Percentiles rank a stretch among this genome's conserved stretches.
Conservation (phyloP, 1,140 invertebrate genomes). For the Hirudo medicinalis region DNA sequence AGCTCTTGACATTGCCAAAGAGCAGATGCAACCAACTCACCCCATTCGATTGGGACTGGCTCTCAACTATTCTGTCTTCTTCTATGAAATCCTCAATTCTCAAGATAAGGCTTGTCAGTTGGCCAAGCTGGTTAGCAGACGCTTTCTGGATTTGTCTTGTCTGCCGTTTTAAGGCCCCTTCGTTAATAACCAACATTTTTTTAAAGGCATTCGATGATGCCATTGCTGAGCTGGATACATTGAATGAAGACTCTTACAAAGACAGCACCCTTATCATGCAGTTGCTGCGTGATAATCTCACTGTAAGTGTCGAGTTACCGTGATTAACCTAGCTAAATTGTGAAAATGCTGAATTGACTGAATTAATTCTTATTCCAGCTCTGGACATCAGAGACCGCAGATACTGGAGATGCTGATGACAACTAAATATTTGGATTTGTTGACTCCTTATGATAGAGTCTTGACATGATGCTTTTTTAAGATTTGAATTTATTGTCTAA, state of each 20-base stretch:
- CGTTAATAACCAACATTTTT: not conserved
- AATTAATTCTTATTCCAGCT: not conserved
- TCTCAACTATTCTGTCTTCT: slow-evolving; percentile 90
- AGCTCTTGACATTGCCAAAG: slow-evolving; percentile 89
- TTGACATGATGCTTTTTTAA: not conserved
- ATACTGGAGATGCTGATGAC: slow-evolving; percentile 2
- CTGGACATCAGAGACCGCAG: slow-evolving; percentile 7
- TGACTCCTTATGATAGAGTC: not conserved
- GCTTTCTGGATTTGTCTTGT: not conserved
- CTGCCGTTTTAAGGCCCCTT: not conserved
- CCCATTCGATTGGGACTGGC: slow-evolving; percentile 68
- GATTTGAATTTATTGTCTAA: slow-evolving; percentile 6
- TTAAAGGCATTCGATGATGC: slow-evolving; percentile 83
- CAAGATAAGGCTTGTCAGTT: slow-evolving; percentile 53
- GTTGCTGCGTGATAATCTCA: slow-evolving; percentile 91
- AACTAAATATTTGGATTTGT: not conserved
- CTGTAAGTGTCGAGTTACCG: slow-evolving; percentile 45
- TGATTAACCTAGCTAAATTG: not conserved
- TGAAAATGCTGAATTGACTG: not conserved
- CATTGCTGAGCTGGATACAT: slow-evolving; percentile 87
- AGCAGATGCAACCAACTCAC: slow-evolving; percentile 91
- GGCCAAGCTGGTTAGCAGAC: slow-evolving; percentile 56
- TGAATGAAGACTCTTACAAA: slow-evolving; percentile 94
- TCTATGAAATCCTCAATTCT: slow-evolving; percentile 95
- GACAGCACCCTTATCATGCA: slow-evolving; percentile 98